Evolutionary conservation across 2,113 vertebrate genomes (phyloP), one percentile per base, ranked within the genome.

Genomic region (Kobus ellipsiprymnus): DNA sequence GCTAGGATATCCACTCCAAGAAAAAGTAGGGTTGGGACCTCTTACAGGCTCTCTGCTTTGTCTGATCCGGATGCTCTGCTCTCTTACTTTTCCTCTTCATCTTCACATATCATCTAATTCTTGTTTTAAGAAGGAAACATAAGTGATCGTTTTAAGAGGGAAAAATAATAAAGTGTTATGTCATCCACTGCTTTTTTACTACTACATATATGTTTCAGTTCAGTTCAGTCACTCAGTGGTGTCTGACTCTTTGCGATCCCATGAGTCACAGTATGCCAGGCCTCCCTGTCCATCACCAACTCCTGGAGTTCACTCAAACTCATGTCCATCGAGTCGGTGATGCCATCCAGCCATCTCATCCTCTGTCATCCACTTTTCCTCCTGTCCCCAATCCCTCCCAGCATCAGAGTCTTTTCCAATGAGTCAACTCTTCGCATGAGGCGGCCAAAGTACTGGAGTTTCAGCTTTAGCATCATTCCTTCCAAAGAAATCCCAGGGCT

Each of bases 281-380:
- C 23, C 57, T 59, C 57, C 25, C 4, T 59, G 57, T 59, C 57
- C 57, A 59, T 59, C 57, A 59, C 23, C 57, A 27, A 11, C 23
- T 59, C 57, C 57, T 10, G 1, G 57, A 59, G 23, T 59, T 59
- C 57, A 59, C 57, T 59, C 57, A 59, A 4, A 59, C 9, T 59
- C 10, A 4, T 0, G 2, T 27, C 57, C 23, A 27, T 59, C 0
- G 4, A 27, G 23, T 59, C 10, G 0, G 57, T 59, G 57, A 59
- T 2, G 8, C 57, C 57, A 59, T 59, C 4, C 23, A 59, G 57
- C 57, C 57, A 11, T 59, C 57, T 59, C 57, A 59, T 59, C 23
- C 4, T 59, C 23, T 0, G 57, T 27, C 1, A 0, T 59, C 23
- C 23, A 1, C 57, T 59, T 11, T 1, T 59, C 55, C 10, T 57